These are phyloP conservation scores for Nomada ruficornis DNA, from an alignment of 2,888 invertebrate species.

Conservation along the genomic window DNA sequence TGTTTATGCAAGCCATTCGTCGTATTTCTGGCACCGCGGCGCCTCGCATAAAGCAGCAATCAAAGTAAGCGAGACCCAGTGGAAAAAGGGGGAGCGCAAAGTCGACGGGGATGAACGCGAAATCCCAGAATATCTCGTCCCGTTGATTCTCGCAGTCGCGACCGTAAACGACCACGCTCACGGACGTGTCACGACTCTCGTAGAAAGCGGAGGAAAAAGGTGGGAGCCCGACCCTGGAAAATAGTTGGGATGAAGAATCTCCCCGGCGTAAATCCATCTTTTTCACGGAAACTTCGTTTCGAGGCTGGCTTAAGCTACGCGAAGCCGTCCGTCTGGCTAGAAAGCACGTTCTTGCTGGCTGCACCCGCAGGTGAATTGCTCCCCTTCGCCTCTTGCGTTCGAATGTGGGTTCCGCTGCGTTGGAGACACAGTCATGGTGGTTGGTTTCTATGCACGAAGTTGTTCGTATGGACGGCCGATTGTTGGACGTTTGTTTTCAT, in stretches of 20 bases:
- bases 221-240: conserved; percentile 9
- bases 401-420: conserved; percentile 3
- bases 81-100: not conserved
- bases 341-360: conserved; percentile 42
- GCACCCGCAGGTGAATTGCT: not conserved
- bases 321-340: conserved; percentile 41
- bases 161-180: conserved; percentile 13
- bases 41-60: not conserved
- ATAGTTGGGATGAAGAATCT: conserved; percentile 48
- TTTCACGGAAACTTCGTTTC: conserved; percentile 62
- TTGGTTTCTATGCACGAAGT: not conserved
- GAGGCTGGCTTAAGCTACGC: conserved; percentile 47
- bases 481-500: not conserved
- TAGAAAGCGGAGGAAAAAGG: not conserved
- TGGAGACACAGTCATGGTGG: not conserved
- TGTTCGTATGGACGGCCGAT: not conserved
- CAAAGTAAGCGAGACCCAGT: conserved; percentile 8
- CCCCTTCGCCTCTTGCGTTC: not conserved
- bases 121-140: conserved; percentile 25
- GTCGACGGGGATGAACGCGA: not conserved
- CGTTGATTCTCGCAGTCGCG: conserved; percentile 10
- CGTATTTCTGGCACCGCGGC: not conserved
- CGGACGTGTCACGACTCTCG: conserved; percentile 22
- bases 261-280: conserved; percentile 59
- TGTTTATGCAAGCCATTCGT: not conserved